Conservation (phyloP, 2,888 invertebrate genomes). For the Prosapia bicincta region DNA sequence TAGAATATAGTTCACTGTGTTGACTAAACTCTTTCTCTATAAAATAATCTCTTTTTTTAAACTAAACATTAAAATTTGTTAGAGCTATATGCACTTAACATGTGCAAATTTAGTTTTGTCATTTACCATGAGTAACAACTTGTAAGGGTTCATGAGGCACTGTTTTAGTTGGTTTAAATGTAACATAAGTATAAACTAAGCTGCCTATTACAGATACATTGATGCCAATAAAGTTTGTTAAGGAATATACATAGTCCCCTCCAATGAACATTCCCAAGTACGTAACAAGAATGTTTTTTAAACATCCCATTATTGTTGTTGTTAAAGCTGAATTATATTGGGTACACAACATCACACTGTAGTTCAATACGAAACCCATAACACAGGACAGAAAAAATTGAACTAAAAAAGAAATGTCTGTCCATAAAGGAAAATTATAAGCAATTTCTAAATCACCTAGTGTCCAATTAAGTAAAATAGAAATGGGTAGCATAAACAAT, state of each 20-base stretch:
- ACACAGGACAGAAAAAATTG: slow-evolving; percentile 88
- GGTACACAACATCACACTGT: slow-evolving; percentile 94
- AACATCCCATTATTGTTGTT: slow-evolving; percentile 96
- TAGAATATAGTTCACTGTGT: no score
- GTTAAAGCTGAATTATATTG: slow-evolving; percentile 97
- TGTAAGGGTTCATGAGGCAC: slow-evolving; percentile 19
- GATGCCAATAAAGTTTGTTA: slow-evolving; percentile 92
- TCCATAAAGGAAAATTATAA: slow-evolving; percentile 61
- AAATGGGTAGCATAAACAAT: slow-evolving; percentile 80
- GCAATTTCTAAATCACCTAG: slow-evolving; percentile 72
- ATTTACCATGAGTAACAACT: slow-evolving; percentile 24
- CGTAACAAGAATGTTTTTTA: slow-evolving; percentile 96
- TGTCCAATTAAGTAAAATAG: slow-evolving; percentile 64
- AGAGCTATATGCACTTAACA: neutral
- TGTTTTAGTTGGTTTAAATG: slow-evolving; percentile 56
- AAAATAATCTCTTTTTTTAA: no score
- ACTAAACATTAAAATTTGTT: neutral
- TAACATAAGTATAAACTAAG: slow-evolving; percentile 81
- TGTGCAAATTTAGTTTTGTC: slow-evolving; percentile 17
- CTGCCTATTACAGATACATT: slow-evolving; percentile 91
- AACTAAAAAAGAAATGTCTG: slow-evolving; percentile 65
- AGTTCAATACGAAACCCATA: slow-evolving; percentile 95
- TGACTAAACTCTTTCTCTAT: no score
- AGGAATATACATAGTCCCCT: slow-evolving; percentile 94
- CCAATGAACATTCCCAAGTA: slow-evolving; percentile 98